These are phyloP conservation scores for Oreochromis grahami DNA, from an alignment of 2,797 vertebrate species.

Conservation along the genomic window DNA sequence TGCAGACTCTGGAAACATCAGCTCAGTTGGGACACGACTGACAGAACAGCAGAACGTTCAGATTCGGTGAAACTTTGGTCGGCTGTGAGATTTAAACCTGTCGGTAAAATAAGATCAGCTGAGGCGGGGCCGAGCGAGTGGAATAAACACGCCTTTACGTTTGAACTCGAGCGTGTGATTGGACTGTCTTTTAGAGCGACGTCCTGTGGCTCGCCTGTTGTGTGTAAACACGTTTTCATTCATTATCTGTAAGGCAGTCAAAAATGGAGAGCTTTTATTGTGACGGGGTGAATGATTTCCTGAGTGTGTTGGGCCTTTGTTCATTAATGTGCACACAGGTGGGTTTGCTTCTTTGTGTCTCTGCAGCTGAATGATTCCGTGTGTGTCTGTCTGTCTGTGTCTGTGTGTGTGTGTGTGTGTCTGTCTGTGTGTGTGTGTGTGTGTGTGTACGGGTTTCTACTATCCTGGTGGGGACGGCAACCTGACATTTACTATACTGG, in stretches of 20 bases:
- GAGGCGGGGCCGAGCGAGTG: accelerated
- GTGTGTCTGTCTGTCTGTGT: neutral
- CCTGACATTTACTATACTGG: too few relatives aligned
- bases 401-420: neutral
- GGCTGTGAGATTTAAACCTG: accelerated
- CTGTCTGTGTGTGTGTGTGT: too few relatives aligned
- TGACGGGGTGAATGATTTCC: neutral
- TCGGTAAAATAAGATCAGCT: neutral
- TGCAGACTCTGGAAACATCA: neutral
- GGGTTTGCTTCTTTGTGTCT: neutral
- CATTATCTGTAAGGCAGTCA: neutral
- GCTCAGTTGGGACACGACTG: neutral
- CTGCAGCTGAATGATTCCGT: neutral
- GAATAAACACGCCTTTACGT: too few relatives aligned
- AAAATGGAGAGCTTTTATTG: neutral
- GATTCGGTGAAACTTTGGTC: neutral
- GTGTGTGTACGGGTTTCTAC: too few relatives aligned
- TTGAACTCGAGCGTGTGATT: neutral
- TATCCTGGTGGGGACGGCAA: too few relatives aligned
- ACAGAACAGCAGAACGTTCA: accelerated
- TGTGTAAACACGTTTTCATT: neutral
- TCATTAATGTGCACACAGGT: neutral
- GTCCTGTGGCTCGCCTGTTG: neutral
- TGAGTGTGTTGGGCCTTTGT: neutral
- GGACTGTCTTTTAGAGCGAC: neutral